Base-by-base conservation (phyloP, 2,888 invertebrate genomes). In the Phengaris alcon region DNA sequence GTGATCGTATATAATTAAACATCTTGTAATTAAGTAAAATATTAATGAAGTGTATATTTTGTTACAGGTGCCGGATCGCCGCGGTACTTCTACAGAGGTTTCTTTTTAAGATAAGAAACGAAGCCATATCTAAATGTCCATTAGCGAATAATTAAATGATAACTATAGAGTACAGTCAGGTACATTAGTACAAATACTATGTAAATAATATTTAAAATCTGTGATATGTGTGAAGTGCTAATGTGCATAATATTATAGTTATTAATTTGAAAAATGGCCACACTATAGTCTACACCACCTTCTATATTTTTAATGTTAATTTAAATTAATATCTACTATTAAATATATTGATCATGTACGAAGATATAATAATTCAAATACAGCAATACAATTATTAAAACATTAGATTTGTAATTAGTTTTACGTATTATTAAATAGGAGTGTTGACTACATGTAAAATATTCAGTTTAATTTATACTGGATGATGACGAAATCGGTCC, bases 61-160 rank as follows among this genome's bases (percentile, higher is more conserved):
- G 77, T 86, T 85, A 73, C 86, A 87, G 87, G 85, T 74, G 82
- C 83, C 10, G 82, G 82, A 3, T 75, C 81, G 5, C 85, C 86
- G 22, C 82, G 86, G 77, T 87, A 83, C 80, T 84, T 82, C 81
- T 87, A 85, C 81, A 82, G 83, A 79, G 85, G 86, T 76, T 87
- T 83, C 77, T 87, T 83, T 77, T 73, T 83, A 77, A 80, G 84
- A 83, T 64, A 64, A 44, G 35, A 84, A 83, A 85, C 84, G 83
- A 78, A 75, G 64, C 54, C 54, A 15, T 69, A 22, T 46, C 15
- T 46, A 44, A 64, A 7, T 48, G 68, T 74, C 35, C 46, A 68
- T 57, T 70, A 75, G 69, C 22, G 48, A 75, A 70, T 57, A 76
- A 75, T 46, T n/a, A 68, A 73, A 72, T 72, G 22, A 72, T 72